Conservation (phyloP, 2,113 vertebrate genomes). For the Siniperca chuatsi region DNA sequence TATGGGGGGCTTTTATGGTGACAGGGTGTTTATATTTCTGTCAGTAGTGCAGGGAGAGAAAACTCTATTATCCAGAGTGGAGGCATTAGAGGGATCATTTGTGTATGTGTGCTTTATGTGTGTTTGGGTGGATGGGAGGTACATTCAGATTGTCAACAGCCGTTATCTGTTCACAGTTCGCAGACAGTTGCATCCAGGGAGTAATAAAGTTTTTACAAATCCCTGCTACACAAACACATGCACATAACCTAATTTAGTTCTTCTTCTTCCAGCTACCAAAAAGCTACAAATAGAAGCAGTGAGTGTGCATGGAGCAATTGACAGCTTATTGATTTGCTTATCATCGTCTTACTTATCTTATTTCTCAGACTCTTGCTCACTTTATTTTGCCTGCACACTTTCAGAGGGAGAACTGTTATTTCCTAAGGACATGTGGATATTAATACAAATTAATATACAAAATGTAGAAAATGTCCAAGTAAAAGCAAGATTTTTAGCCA, state of each 20-base stretch:
- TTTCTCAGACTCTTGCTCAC: neutral
- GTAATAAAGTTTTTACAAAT: slow-evolving; percentile 64
- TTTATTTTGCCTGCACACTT: neutral
- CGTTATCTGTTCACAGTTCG: slow-evolving; percentile 61
- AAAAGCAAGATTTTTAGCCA: neutral
- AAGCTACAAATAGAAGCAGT: slow-evolving; percentile 38
- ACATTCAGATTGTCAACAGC: slow-evolving; percentile 29
- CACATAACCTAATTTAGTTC: slow-evolving; percentile 50
- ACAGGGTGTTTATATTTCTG: slow-evolving; percentile 57
- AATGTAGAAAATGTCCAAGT: neutral
- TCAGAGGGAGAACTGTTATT: neutral
- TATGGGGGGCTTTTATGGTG: slow-evolving; percentile 19
- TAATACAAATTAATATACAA: neutral
- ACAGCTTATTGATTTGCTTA: slow-evolving; percentile 21
- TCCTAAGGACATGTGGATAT: neutral
- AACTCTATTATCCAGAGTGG: slow-evolving; percentile 76
- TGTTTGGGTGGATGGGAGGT: slow-evolving; percentile 35
- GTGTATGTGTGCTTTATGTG: slow-evolving; percentile 34
- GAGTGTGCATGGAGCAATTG: neutral
- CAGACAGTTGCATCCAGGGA: slow-evolving; percentile 51
- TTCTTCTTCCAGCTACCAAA: neutral
- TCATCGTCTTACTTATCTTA: slow-evolving; percentile 10
- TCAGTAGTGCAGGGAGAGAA: slow-evolving; percentile 42
- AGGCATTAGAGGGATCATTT: slow-evolving; percentile 63
- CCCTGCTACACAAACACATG: slow-evolving; percentile 22